A percentile compares a stretch with the other conserved stretches of the same genome.
Evolutionary conservation across 2,888 invertebrate genomes (phyloP).

Genomic region (Euplexia lucipara): DNA sequence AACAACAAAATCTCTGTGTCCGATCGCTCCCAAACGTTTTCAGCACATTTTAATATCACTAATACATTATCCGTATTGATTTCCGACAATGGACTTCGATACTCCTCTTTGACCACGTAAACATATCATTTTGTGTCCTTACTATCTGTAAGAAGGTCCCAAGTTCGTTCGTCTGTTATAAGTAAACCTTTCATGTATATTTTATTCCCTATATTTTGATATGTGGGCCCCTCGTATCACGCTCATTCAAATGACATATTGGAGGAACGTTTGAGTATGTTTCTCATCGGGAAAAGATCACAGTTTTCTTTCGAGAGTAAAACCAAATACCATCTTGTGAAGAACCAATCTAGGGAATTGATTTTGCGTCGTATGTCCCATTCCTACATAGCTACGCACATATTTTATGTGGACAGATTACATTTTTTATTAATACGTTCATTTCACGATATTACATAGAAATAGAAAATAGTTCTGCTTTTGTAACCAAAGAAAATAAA

Average conservation of each 20-base stretch:
- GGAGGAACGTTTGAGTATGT: constrained; percentile 84
- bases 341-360: constrained; percentile 81
- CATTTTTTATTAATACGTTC: constrained; percentile 55
- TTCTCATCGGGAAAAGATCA: constrained; percentile 80
- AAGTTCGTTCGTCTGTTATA: constrained; percentile 80
- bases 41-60: constrained; percentile 84
- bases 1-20: constrained; percentile 72
- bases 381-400: constrained; percentile 53
- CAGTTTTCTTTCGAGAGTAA: constrained; percentile 81
- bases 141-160: constrained; percentile 80
- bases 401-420: constrained; percentile 50
- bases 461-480: constrained; percentile 20
- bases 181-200: constrained; percentile 89
- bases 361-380: constrained; percentile 72
- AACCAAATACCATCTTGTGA: constrained; percentile 80
- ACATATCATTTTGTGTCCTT: constrained; percentile 79
- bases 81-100: constrained; percentile 81
- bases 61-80: constrained; percentile 87
- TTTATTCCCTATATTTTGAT: constrained; percentile 87
- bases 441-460: constrained; percentile 25
- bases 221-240: constrained; percentile 82
- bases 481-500: constrained; percentile 6
- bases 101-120: constrained; percentile 82
- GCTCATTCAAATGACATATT: constrained; percentile 89
- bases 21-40: constrained; percentile 72